phyloP scores from a whole-genome alignment of 64 coral and sea anemone species.

The Porites lutea region DNA sequence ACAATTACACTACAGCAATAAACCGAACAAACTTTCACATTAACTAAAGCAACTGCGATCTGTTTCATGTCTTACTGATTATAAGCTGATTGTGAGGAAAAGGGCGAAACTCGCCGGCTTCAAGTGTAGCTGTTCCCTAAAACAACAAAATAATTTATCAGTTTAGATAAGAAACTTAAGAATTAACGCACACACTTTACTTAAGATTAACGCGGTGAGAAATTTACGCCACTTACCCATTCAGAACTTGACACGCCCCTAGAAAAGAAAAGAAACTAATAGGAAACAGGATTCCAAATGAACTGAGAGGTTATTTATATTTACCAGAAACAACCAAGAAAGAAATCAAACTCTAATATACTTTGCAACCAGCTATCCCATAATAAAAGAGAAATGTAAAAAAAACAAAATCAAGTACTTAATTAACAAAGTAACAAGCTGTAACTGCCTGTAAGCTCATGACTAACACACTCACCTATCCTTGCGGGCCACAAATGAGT shows the following conservation, averaged over 20 bases:
- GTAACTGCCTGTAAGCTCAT: no score
- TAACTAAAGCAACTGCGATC: no score
- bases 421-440: no score
- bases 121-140: slow-evolving; percentile 48
- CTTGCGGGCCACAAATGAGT: no score
- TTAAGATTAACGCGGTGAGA: neutral
- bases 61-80: slow-evolving; percentile 16
- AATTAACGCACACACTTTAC: neutral
- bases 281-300: neutral
- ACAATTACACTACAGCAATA: no score
- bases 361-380: no score
- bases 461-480: no score
- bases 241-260: slow-evolving; percentile 65
- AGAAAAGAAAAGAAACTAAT: neutral
- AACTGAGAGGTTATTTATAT: neutral
- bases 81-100: slow-evolving; percentile 54
- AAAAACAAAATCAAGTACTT: no score
- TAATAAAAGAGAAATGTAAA: no score
- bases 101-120: slow-evolving; percentile 55
- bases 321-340: no score
- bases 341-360: no score
- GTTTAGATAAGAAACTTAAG: neutral
- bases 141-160: neutral
- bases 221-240: slow-evolving; percentile 29
- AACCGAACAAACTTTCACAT: no score